A percentile compares a stretch with the other conserved stretches of the same genome.
phyloP scores from a whole-genome alignment of 2,797 vertebrate species.

The Etheostoma perlongum region DNA sequence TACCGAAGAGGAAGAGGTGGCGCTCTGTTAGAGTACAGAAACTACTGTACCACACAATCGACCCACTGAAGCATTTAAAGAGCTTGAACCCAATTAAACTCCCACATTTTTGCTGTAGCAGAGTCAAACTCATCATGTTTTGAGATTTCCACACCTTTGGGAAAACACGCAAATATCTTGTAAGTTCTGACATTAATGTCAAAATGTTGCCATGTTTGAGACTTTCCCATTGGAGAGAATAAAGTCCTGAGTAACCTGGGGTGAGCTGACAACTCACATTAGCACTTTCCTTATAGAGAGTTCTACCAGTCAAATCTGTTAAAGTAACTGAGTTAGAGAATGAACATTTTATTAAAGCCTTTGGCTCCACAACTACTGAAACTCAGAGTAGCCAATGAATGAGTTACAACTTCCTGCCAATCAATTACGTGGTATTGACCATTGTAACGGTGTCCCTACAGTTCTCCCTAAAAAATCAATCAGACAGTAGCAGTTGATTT shows the following conservation, averaged over 20 bases:
- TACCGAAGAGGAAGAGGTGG: not conserved
- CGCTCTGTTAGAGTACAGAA: conserved; percentile 1
- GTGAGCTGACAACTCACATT: not conserved
- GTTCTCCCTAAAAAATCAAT: too few species aligned
- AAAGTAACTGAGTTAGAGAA: not conserved
- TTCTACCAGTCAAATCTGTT: not conserved
- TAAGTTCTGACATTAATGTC: not conserved
- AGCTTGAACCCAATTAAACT: conserved; percentile 29
- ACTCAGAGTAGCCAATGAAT: not conserved
- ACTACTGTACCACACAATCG: not conserved
- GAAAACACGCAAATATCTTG: not conserved
- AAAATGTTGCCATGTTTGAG: not conserved
- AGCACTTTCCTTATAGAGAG: not conserved
- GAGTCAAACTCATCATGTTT: conserved; percentile 7
- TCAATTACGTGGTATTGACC: not conserved
- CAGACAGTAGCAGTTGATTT: too few species aligned
- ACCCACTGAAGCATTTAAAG: conserved; percentile 3
- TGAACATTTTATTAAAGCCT: not conserved
- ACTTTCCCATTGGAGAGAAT: not conserved
- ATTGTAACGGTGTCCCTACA: too few species aligned
- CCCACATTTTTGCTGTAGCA: not conserved
- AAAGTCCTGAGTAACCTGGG: not conserved
- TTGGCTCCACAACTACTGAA: not conserved
- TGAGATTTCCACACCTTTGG: not conserved
- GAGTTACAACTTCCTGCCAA: not conserved